Conservation (phyloP, 2,888 invertebrate species). For the Megamerina dolium region DNA sequence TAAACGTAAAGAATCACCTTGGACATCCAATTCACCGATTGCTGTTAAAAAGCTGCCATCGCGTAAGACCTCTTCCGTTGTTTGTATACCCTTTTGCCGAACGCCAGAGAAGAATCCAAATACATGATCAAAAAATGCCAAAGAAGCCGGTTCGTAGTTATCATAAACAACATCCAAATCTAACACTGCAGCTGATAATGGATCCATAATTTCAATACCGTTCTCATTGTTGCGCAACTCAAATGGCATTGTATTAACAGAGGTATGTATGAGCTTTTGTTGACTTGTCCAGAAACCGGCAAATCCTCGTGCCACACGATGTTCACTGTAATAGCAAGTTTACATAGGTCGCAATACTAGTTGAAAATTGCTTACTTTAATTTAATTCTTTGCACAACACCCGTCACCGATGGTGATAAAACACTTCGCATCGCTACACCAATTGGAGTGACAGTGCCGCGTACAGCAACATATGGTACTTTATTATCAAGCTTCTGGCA, state of each 20-base stretch:
- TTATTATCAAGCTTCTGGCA: constrained; percentile 59
- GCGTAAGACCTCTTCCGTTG: constrained; percentile 79
- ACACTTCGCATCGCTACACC: constrained; percentile 70
- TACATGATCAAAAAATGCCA: constrained; percentile 71
- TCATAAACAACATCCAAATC: constrained; percentile 77
- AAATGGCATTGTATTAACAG: constrained; percentile 76
- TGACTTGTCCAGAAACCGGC: constrained; percentile 86
- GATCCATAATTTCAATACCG: constrained; percentile 70
- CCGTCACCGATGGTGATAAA: constrained; percentile 65
- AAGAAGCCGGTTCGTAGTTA: constrained; percentile 70
- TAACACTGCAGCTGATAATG: constrained; percentile 61
- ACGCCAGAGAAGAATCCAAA: constrained; percentile 83
- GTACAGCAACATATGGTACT: constrained; percentile 67
- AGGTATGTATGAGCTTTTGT: constrained; percentile 70
- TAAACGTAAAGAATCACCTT: constrained; percentile 60
- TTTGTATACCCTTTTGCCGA: constrained; percentile 75
- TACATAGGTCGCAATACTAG: background rate
- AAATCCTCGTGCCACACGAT: constrained; percentile 72
- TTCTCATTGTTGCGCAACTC: constrained; percentile 58
- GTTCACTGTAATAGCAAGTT: constrained; percentile 55
- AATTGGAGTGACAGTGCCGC: constrained; percentile 69
- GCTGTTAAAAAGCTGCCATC: constrained; percentile 74
- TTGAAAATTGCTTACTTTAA: constrained; percentile 44
- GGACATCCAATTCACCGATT: constrained; percentile 71
- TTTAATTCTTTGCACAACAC: constrained; percentile 73